Evolutionary conservation across 2,888 invertebrate species (phyloP).

Genomic region (Uropetala carovei): DNA sequence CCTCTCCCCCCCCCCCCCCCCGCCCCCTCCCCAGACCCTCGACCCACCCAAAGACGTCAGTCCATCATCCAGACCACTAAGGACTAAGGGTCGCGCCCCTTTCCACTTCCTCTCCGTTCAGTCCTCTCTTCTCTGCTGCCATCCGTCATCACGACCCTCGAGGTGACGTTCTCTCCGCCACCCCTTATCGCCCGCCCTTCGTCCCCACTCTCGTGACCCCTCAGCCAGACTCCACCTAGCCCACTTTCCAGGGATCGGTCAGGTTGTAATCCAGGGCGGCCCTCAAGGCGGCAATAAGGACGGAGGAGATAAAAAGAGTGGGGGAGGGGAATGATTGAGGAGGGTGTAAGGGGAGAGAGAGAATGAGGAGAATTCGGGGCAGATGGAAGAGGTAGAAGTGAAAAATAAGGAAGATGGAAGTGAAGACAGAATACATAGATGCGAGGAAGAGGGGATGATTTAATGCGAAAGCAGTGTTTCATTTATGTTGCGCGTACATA

Average conservation of each 20-base stretch:
- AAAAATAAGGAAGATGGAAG: neutral
- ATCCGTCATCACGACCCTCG: neutral
- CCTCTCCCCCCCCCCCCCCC: neutral
- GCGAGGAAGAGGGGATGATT: neutral
- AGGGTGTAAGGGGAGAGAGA: neutral
- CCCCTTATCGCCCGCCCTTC: too few species aligned
- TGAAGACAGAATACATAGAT: neutral
- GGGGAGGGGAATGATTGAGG: neutral
- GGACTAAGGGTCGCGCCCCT: neutral
- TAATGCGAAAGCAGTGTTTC: too few species aligned
- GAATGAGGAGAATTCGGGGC: neutral
- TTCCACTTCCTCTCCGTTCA: neutral
- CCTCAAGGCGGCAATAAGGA: constrained; percentile 42
- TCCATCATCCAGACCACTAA: constrained; percentile 27
- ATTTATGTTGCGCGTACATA: too few species aligned
- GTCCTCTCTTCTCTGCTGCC: neutral
- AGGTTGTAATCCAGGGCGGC: constrained; percentile 26
- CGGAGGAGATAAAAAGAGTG: neutral
- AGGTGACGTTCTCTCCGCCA: too few species aligned
- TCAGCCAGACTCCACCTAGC: too few species aligned
- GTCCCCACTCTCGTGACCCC: too few species aligned
- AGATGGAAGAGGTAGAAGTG: neutral
- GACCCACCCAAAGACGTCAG: neutral
- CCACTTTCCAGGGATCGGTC: constrained; percentile 29
- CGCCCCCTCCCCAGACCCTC: neutral